A percentile compares a stretch with the other conserved stretches of the same genome.
Evolutionary conservation across 2,888 invertebrate species (phyloP).

Genomic region (Lepidonotus clava): DNA sequence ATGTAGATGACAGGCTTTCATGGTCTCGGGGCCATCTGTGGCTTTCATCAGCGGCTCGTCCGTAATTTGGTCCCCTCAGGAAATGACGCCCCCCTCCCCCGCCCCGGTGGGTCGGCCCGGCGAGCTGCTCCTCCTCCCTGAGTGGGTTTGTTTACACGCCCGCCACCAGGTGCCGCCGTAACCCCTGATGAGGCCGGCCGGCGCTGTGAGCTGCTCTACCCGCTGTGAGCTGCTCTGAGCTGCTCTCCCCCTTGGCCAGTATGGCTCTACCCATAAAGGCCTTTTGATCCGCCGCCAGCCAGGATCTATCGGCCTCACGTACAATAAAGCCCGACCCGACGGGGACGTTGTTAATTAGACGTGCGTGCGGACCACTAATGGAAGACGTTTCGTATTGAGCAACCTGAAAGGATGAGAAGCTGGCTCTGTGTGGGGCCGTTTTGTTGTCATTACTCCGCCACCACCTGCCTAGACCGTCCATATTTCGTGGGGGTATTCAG

Average conservation of each 20-base stretch:
- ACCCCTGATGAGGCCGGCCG: no score
- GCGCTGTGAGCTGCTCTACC: background rate
- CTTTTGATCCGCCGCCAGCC: background rate
- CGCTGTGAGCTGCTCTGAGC: background rate
- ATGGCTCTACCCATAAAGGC: background rate
- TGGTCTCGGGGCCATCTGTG: background rate
- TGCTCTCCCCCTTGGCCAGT: background rate
- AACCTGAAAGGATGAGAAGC: no score
- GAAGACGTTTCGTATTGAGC: no score
- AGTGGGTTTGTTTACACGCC: no score
- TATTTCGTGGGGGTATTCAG: no score
- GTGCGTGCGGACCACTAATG: background rate
- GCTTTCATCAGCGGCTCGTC: background rate
- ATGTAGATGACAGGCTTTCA: slow-evolving; percentile 14
- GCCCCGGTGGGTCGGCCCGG: background rate
- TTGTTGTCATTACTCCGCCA: no score
- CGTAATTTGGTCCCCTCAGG: background rate
- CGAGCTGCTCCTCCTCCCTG: slow-evolving; percentile 10
- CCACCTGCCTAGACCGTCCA: no score
- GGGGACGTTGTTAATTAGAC: background rate
- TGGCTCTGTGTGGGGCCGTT: no score
- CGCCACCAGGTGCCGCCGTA: no score
- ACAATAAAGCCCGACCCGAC: background rate
- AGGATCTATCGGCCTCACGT: background rate
- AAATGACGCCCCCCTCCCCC: slow-evolving; percentile 3